A percentile compares a stretch with the other conserved stretches of the same genome.
Conservation (phyloP, 2,113 vertebrate genomes). For the Heliornis fulica region DNA sequence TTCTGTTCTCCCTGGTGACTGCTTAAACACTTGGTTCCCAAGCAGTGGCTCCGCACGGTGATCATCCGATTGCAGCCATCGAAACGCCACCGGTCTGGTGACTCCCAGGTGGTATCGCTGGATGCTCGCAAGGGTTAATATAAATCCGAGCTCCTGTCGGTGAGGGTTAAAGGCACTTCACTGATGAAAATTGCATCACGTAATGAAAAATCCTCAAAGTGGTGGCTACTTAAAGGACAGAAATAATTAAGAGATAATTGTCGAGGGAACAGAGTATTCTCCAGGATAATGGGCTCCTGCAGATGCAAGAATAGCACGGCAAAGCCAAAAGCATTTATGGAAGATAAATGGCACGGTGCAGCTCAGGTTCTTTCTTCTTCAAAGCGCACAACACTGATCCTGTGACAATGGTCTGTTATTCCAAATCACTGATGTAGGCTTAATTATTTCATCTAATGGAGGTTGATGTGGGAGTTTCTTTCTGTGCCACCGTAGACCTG, state of each 20-base stretch:
- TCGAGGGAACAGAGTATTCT: constrained; percentile 63
- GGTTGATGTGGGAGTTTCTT: background rate
- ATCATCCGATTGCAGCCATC: constrained; percentile 15
- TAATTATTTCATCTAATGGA: constrained; percentile 55
- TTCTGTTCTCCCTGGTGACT: constrained; percentile 55
- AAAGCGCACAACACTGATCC: constrained; percentile 27
- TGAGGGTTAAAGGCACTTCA: constrained; percentile 8
- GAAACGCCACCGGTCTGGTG: background rate
- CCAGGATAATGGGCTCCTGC: constrained; percentile 62
- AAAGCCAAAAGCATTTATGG: constrained; percentile 54
- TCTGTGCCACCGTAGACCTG: background rate
- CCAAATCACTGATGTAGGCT: constrained; percentile 38
- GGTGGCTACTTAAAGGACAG: constrained; percentile 57
- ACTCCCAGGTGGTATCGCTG: constrained; percentile 8
- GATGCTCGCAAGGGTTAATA: constrained; percentile 65
- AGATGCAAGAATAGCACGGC: constrained; percentile 56
- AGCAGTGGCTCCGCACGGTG: constrained; percentile 6
- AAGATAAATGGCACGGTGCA: constrained; percentile 64
- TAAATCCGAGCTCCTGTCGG: background rate
- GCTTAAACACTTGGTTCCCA: constrained; percentile 63
- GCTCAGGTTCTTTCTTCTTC: constrained; percentile 55
- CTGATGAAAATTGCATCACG: constrained; percentile 22
- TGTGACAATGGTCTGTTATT: constrained; percentile 43
- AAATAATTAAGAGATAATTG: constrained; percentile 74
- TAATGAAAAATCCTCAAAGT: constrained; percentile 60